Base-by-base conservation (phyloP, 2,888 invertebrate species). In the Habroteleia sp. region DNA sequence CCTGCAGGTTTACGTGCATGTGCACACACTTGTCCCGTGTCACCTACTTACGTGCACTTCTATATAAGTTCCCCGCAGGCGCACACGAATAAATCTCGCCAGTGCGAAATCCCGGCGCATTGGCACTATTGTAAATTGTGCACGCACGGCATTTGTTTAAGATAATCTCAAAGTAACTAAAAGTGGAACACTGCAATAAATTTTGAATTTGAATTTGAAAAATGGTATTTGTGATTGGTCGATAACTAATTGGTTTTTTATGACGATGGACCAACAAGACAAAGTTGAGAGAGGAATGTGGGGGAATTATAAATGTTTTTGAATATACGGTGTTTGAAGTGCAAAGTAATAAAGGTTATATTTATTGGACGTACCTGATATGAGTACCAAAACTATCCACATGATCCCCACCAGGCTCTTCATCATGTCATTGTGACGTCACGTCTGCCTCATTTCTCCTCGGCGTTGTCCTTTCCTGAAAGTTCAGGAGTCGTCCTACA, bases 331-430 rank as follows among this genome's bases (percentile, higher is more conserved):
- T n/a, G n/a, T n/a, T n/a, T n/a, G n/a, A n/a, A n/a, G n/a, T n/a
- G n/a, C n/a, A n/a, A n/a, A n/a, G 20, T 14, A 29, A 50, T 50
- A 48, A 42, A 65, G 33, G 25, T 29, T 23, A 10, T 74, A 66
- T 74, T 74, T 69, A 69, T 58, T 33, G 41, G 33, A 2, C 17
- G 84, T 83, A 91, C 91, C 91, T 90, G 91, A 91, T 89, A 91
- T 89, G 85, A 91, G 90, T 87, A 91, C 91, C 88, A 91, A 90
- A 85, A 91, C 90, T 88, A 91, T 91, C 91, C 91, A 91, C 91
- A 91, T 91, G 89, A 91, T 91, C 88, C 91, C 90, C 85, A 91
- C 90, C 89, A 91, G 89, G 88, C 90, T 90, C 90, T 91, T 91
- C 91, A 91, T 91, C 88, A 87, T 90, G 89, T 89, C 89, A 89